phyloP scores from a whole-genome alignment of 2,888 invertebrate genomes.

The Odontothrips loti region DNA sequence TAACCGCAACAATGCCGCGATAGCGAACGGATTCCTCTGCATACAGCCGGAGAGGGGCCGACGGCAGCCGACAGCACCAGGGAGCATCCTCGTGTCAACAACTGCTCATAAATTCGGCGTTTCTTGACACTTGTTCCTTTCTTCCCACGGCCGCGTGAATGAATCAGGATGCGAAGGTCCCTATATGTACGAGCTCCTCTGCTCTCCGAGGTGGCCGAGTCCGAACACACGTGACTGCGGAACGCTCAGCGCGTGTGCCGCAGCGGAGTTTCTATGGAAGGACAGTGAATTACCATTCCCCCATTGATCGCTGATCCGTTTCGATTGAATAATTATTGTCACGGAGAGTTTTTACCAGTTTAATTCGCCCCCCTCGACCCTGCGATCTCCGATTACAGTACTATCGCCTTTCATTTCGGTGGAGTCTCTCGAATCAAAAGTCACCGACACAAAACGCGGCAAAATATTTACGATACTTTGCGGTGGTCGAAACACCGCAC shows the following conservation, averaged over 20 bases:
- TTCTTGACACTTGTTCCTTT: slow-evolving; percentile 7
- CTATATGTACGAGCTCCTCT: neutral
- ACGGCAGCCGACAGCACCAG: neutral
- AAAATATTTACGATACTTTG: neutral
- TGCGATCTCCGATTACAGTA: too few species aligned
- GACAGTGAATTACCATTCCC: neutral
- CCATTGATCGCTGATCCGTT: neutral
- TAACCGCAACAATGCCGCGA: slow-evolving; percentile 16
- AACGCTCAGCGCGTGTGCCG: neutral
- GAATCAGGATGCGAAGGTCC: neutral
- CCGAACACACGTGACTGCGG: neutral
- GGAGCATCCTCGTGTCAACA: slow-evolving; percentile 9
- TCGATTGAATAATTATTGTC: neutral
- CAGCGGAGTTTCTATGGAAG: neutral
- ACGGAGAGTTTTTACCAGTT: too few species aligned
- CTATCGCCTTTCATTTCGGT: neutral
- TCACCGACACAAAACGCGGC: neutral
- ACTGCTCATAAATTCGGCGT: slow-evolving; percentile 20
- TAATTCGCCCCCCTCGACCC: too few species aligned
- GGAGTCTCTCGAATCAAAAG: neutral
- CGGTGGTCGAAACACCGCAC: too few species aligned
- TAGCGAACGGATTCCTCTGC: neutral
- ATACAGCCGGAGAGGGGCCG: neutral
- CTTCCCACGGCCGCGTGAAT: neutral
- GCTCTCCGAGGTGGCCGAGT: neutral